These are phyloP conservation scores for Leptoteleia sp. DNA, from an alignment of 1,140 invertebrate genomes.

Conservation along the genomic window DNA sequence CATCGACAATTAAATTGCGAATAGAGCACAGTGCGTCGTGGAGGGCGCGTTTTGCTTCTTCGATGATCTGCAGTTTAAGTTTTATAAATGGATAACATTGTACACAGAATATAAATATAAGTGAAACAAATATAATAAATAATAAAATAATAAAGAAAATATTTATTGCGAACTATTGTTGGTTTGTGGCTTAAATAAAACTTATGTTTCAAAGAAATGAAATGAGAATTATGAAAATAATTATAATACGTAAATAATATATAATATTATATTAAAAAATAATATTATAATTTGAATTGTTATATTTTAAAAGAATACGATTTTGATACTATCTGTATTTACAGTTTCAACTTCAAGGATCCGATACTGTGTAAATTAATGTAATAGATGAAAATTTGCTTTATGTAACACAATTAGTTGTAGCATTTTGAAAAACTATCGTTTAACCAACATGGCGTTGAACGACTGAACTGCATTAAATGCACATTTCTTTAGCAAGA, in stretches of 20 bases:
- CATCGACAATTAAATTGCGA: slow-evolving; percentile 95
- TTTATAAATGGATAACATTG: too few species aligned
- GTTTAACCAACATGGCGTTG: neutral
- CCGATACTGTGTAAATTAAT: too few species aligned
- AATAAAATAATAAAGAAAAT: neutral
- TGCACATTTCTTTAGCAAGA: slow-evolving; percentile 73
- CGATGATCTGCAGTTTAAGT: slow-evolving; percentile 87
- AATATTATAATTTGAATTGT: too few species aligned
- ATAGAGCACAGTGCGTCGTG: slow-evolving; percentile 99
- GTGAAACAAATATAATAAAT: slow-evolving; percentile 5
- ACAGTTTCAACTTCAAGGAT: too few species aligned
- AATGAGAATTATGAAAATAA: too few species aligned
- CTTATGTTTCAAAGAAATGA: too few species aligned
- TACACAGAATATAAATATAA: slow-evolving; percentile 15
- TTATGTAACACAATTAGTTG: neutral
- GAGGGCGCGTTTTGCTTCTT: slow-evolving; percentile 98
- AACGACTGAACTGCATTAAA: slow-evolving; percentile 48
- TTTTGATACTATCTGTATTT: too few species aligned
- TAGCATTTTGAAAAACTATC: slow-evolving; percentile 46
- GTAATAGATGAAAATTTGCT: too few species aligned
- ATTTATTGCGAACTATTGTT: too few species aligned
- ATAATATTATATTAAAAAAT: too few species aligned
- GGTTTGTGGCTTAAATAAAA: too few species aligned
- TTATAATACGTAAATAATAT: too few species aligned
- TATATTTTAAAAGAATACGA: neutral